phyloP scores from a whole-genome alignment of 2,113 vertebrate species.

The Arizona elegans region DNA sequence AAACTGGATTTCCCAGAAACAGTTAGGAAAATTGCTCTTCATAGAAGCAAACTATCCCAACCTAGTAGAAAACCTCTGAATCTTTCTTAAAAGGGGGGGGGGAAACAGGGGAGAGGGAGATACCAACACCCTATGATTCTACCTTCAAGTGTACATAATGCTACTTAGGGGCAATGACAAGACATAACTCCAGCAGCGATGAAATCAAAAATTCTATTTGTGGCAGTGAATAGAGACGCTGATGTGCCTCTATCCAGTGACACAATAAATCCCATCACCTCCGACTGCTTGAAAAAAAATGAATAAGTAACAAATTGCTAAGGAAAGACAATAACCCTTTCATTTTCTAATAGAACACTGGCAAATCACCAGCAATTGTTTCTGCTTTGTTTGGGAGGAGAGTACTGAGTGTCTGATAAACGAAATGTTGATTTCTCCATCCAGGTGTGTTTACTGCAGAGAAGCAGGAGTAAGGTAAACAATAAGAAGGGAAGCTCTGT shows the following conservation, averaged over 20 bases:
- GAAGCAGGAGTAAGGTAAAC: neutral
- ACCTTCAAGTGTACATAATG: constrained; percentile 7
- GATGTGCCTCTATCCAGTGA: neutral
- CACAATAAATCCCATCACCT: constrained; percentile 13
- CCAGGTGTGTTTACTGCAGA: neutral
- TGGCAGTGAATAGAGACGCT: neutral
- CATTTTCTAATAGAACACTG: neutral
- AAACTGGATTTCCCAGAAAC: constrained; percentile 35
- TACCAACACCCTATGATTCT: neutral
- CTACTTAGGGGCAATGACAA: constrained; percentile 9
- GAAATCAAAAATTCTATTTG: constrained; percentile 17
- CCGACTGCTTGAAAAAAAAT: constrained; percentile 1
- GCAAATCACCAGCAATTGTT: neutral
- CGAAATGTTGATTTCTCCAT: neutral
- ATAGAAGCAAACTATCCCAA: constrained; percentile 12
- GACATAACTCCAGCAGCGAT: constrained; percentile 13
- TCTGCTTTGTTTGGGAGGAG: neutral
- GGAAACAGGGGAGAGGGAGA: neutral
- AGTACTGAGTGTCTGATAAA: neutral
- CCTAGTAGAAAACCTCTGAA: neutral
- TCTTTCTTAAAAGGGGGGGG: neutral
- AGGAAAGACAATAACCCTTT: neutral
- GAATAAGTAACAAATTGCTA: neutral
- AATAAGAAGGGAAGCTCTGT: neutral
- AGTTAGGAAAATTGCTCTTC: constrained; percentile 38